Evolutionary conservation across 2,797 vertebrate species (phyloP), one percentile per base, ranked within the genome.

Genomic region (Acanthiza pusilla): DNA sequence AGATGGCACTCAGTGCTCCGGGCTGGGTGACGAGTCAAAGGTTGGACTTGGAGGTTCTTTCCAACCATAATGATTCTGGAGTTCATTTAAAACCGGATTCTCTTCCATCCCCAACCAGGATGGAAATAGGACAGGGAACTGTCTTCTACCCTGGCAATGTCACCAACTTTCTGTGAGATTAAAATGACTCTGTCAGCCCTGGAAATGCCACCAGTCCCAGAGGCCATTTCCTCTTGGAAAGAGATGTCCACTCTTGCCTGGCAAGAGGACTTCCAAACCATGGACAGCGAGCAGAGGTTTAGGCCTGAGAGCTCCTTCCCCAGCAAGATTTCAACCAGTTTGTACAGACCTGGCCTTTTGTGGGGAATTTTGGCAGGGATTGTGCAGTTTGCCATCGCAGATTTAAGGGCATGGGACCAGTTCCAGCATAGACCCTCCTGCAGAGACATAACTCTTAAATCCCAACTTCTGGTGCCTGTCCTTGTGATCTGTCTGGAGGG

Each of bases 331-430:
- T 54, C 10, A 27, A 12, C 4, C n/a, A 45, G 12, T 40, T 57
- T 30, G 12, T 34, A 42, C 13, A 8, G 7, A 19, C 5, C 15
- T 0, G 2, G 8, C 9, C 8, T 63, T 47, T 47, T 70, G 17
- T 4, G 34, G 32, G 26, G 16, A 29, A 13, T 6, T 91, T 75
- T 68, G 5, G 18, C 30, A 47, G 17, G 40, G 25, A 12, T 2
- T 68, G 26, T 11, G 21, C 7, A 11, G 10, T 40, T 70, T 77
- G 10, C 10, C 5, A 19, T 22, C 4, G 14, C 18, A 34, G 43
- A 34, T 51, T 76, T 36, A 66, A 32, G 9, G 25, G 0, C 9
- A 25, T n/a, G 25, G 2, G 1, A 8, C 4, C 18, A 8, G 1
- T 66, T 72, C 63, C 25, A n/a, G 36, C 15, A 14, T 15, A 42